These are phyloP conservation scores for Sussaba pulchella DNA, from an alignment of 2,888 invertebrate genomes.

Conservation along the genomic window DNA sequence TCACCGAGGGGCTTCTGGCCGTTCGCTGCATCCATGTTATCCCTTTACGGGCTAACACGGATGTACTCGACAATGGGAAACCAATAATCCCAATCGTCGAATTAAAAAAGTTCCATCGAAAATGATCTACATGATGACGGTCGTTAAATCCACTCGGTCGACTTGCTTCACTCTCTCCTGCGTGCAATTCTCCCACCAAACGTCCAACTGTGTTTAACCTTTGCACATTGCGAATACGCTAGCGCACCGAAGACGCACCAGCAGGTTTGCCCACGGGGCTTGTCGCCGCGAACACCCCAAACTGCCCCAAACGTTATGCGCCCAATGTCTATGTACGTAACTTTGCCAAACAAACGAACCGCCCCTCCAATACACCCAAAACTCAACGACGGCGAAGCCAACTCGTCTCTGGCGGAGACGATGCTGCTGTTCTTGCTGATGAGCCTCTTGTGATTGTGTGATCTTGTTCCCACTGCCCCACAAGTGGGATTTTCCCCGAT, in stretches of 20 bases:
- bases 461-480: too few species aligned
- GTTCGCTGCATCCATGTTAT: constrained; percentile 82
- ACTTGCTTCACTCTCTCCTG: constrained; percentile 46
- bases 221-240: constrained; percentile 63
- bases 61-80: constrained; percentile 68
- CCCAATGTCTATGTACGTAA: neutral
- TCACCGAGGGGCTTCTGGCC: constrained; percentile 81
- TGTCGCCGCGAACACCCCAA: constrained; percentile 12
- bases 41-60: constrained; percentile 77
- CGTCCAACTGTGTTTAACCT: constrained; percentile 63
- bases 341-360: neutral
- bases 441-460: too few species aligned
- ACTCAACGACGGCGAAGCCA: neutral
- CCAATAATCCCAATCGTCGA: constrained; percentile 48
- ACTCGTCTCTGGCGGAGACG: constrained; percentile 1
- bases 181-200: constrained; percentile 42
- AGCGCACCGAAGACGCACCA: constrained; percentile 21
- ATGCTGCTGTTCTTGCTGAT: constrained; percentile 1
- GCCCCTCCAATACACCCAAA: neutral
- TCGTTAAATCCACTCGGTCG: constrained; percentile 23
- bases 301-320: too few species aligned
- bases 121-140: constrained; percentile 60
- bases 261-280: constrained; percentile 5
- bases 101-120: constrained; percentile 46
- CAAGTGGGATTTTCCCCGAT: neutral